These are phyloP conservation scores for Spheniscus humboldti DNA, from an alignment of 2,797 vertebrate species.

Conservation along the genomic window DNA sequence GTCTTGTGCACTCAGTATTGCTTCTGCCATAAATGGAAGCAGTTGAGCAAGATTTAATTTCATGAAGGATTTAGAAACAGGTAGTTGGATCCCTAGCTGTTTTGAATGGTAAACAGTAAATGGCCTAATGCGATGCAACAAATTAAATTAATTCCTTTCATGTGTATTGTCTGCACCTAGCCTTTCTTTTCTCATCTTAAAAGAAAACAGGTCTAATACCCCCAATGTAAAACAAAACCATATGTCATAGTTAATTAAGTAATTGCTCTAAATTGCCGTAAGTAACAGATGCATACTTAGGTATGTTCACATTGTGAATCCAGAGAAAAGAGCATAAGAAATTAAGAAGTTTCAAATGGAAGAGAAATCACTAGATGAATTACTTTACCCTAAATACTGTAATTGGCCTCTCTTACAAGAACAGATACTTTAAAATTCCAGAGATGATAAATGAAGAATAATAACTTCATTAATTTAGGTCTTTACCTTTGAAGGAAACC, in stretches of 20 bases:
- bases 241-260: conserved; percentile 70
- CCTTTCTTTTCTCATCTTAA: conserved; percentile 3
- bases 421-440: conserved; percentile 52
- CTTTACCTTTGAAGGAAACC: conserved; percentile 68
- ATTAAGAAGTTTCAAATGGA: conserved; percentile 66
- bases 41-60: neutral
- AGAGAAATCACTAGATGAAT: conserved; percentile 68
- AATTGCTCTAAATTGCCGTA: conserved; percentile 68
- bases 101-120: conserved; percentile 18
- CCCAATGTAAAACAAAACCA: neutral
- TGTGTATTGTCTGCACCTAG: neutral
- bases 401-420: conserved; percentile 65
- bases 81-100: neutral
- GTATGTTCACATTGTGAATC: conserved; percentile 59
- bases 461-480: conserved; percentile 66
- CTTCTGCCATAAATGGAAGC: neutral
- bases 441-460: conserved; percentile 62
- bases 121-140: neutral
- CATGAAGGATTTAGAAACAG: neutral
- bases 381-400: conserved; percentile 70
- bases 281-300: conserved; percentile 61
- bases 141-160: conserved; percentile 23
- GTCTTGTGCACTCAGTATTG: neutral
- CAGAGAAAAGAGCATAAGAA: conserved; percentile 59
- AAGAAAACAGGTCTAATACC: conserved; percentile 15